Evolutionary conservation across 2,113 vertebrate species (phyloP).

Genomic region (Glareola pratincola): DNA sequence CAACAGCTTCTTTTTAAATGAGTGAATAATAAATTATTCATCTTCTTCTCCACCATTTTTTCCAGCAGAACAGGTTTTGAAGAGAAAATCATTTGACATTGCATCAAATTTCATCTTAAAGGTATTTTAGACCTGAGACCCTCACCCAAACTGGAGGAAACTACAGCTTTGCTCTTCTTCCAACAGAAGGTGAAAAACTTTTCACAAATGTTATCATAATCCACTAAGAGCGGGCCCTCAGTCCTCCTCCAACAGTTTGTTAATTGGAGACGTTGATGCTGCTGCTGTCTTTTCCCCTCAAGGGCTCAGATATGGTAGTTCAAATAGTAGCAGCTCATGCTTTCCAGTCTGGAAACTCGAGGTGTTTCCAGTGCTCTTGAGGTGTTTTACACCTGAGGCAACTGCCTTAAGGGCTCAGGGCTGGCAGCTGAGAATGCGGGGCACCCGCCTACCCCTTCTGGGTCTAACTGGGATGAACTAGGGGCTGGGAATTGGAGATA

Average conservation of each 20-base stretch:
- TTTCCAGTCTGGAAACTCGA: not conserved
- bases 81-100: not conserved
- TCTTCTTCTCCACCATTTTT: not conserved
- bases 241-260: not conserved
- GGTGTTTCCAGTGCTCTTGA: not conserved
- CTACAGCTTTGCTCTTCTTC: not conserved
- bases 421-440: not conserved
- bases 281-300: not conserved
- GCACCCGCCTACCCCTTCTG: not conserved
- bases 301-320: not conserved
- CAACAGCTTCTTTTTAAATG: slow-evolving; percentile 9
- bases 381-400: not conserved
- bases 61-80: not conserved
- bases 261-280: not conserved
- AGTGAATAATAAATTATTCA: slow-evolving; percentile 11
- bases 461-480: not conserved
- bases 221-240: not conserved
- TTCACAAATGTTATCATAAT: not conserved
- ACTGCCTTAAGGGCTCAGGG: not conserved
- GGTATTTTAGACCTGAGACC: not conserved
- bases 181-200: not conserved
- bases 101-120: not conserved
- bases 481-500: not conserved
- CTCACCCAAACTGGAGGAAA: not conserved
- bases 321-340: not conserved